phyloP scores from a whole-genome alignment of 2,797 vertebrate genomes.

The Microhierax caerulescens region DNA sequence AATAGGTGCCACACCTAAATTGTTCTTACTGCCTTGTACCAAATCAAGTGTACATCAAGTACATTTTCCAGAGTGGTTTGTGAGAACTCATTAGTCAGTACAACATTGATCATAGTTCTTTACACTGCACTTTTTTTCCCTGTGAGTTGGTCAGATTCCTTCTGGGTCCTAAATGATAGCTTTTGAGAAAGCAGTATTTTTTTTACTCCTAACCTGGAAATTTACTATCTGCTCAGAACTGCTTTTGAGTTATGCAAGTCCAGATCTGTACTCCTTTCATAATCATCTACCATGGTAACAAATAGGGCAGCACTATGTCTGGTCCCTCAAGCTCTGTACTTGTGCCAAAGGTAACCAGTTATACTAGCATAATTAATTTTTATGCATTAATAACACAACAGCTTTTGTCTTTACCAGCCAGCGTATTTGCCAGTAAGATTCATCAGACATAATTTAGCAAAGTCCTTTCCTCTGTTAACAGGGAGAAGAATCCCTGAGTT shows the following conservation, averaged over 20 bases:
- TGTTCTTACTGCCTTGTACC: neutral
- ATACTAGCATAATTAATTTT: constrained; percentile 52
- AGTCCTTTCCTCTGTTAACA: neutral
- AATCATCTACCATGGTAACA: constrained; percentile 27
- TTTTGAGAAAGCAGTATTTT: neutral
- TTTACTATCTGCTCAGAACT: neutral
- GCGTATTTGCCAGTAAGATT: neutral
- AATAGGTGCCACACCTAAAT: neutral
- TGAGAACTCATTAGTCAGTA: neutral
- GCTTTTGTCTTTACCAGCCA: constrained; percentile 9
- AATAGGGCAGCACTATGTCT: neutral
- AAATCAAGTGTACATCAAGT: neutral
- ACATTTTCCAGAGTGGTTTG: neutral
- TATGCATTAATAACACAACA: constrained; percentile 27
- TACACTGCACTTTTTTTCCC: neutral
- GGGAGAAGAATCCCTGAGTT: neutral
- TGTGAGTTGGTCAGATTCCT: neutral
- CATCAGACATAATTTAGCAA: neutral
- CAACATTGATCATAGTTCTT: neutral
- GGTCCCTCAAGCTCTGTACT: constrained; percentile 44
- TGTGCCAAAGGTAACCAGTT: constrained; percentile 58
- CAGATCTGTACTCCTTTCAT: constrained; percentile 51
- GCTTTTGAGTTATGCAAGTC: constrained; percentile 33
- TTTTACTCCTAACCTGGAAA: constrained; percentile 22
- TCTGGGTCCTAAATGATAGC: neutral